Percentiles rank a stretch among this genome's conserved stretches.
phyloP scores from a whole-genome alignment of 2,888 invertebrate species.

The Cephus sareptanus region DNA sequence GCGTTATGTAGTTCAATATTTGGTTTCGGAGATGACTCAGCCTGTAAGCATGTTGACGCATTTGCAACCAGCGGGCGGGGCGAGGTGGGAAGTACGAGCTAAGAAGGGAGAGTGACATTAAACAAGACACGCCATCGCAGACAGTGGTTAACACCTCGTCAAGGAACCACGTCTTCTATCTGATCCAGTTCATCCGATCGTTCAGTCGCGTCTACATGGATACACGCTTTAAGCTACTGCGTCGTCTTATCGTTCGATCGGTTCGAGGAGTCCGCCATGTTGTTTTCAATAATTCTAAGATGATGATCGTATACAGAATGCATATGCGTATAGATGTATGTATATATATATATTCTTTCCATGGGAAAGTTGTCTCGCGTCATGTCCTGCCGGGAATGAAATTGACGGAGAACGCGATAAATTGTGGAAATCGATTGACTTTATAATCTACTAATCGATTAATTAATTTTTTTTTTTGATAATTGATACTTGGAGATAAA shows the following conservation, averaged over 20 bases:
- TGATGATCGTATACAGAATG: not conserved
- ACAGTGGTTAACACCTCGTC: slow-evolving; percentile 18
- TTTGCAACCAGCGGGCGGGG: not conserved
- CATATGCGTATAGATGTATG: not conserved
- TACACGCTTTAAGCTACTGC: not conserved
- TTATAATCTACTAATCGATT: not conserved
- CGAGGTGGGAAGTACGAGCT: not conserved
- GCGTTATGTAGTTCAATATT: slow-evolving; percentile 28
- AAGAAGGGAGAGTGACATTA: slow-evolving; percentile 14
- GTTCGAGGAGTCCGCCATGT: not conserved
- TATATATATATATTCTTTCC: not conserved
- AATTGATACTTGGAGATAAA: not conserved
- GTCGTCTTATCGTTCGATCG: not conserved
- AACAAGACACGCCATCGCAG: slow-evolving; percentile 15
- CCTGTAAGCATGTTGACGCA: slow-evolving; percentile 25
- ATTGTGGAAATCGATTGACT: not conserved
- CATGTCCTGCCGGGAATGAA: not conserved
- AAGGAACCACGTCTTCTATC: slow-evolving; percentile 10
- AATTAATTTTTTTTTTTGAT: not conserved
- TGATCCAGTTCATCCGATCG: not conserved
- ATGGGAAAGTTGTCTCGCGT: not conserved
- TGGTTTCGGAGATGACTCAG: slow-evolving; percentile 45
- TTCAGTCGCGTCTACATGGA: not conserved
- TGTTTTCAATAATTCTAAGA: not conserved
- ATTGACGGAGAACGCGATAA: not conserved